phyloP scores from a whole-genome alignment of 2,113 vertebrate genomes.

The Burhinus bistriatus region DNA sequence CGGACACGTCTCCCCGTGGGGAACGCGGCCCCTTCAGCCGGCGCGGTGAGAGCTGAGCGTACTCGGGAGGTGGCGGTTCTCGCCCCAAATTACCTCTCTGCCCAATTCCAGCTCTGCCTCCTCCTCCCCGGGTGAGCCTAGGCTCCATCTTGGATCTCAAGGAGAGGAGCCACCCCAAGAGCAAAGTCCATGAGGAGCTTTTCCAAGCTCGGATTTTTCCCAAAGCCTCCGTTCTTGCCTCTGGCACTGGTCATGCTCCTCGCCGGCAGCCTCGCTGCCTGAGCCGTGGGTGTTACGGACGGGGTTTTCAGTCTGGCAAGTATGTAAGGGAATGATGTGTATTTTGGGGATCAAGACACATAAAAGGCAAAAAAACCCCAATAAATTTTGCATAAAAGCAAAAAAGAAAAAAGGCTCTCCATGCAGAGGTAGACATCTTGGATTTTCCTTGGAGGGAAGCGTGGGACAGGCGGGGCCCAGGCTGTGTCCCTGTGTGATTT shows the following conservation, averaged over 20 bases:
- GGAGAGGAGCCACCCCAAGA: background rate
- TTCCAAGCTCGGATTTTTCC: background rate
- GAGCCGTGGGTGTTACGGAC: accelerated
- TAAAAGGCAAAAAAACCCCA: background rate
- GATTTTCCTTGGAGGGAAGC: background rate
- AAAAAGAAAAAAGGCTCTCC: background rate
- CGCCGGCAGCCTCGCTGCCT: accelerated
- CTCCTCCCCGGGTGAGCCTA: background rate
- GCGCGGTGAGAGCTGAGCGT: background rate
- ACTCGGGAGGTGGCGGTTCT: accelerated
- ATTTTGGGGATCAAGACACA: too few species aligned
- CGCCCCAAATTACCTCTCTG: accelerated
- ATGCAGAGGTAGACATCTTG: accelerated
- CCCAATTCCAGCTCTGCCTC: background rate
- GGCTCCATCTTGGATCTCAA: background rate
- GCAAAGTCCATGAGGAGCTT: background rate
- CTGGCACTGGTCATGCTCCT: accelerated
- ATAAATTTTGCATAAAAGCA: background rate
- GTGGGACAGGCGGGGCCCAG: background rate
- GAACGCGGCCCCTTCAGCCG: background rate
- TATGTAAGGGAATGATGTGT: too few species aligned
- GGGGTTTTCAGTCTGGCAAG: background rate
- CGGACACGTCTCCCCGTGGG: background rate
- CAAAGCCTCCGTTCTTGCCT: accelerated
- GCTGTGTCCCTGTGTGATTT: background rate